phyloP scores from a whole-genome alignment of 2,888 invertebrate genomes.

The Sclerodermus sp. region DNA sequence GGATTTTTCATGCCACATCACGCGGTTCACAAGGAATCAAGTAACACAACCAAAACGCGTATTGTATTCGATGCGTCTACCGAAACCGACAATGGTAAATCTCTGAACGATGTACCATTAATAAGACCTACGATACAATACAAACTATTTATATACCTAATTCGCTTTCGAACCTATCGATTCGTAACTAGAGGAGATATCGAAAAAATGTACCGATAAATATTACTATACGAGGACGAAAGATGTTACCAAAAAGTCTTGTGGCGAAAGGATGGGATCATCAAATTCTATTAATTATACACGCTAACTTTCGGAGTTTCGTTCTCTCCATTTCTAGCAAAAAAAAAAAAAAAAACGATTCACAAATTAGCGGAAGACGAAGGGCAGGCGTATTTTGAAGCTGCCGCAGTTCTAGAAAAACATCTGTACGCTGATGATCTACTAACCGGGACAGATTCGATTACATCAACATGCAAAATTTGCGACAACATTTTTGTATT shows the following conservation, averaged over 20 bases:
- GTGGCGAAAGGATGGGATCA: not conserved
- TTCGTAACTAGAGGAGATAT: not conserved
- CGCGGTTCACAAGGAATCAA: not conserved
- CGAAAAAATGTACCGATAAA: not conserved
- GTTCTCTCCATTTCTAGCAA: too few species aligned
- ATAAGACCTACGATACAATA: too few species aligned
- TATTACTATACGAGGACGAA: not conserved
- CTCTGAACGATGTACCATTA: too few species aligned
- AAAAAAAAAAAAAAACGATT: not conserved
- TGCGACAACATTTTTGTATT: conserved; percentile 3
- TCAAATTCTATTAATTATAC: conserved; percentile 3
- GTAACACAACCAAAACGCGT: conserved; percentile 1
- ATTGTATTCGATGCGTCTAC: conserved; percentile 6
- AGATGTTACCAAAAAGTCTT: conserved; percentile 1
- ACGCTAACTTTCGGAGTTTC: conserved; percentile 6
- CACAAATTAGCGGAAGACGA: not conserved
- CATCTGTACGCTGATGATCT: conserved; percentile 2
- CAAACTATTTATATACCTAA: conserved; percentile 4
- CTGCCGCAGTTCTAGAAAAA: not conserved
- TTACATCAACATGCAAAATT: not conserved
- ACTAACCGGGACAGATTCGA: not conserved
- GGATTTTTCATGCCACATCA: conserved; percentile 2
- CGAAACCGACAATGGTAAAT: too few species aligned
- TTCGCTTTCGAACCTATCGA: conserved; percentile 1
- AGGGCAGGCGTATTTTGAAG: not conserved